phyloP scores from a whole-genome alignment of 2,888 invertebrate species.

The Listrodromus nycthemerus region DNA sequence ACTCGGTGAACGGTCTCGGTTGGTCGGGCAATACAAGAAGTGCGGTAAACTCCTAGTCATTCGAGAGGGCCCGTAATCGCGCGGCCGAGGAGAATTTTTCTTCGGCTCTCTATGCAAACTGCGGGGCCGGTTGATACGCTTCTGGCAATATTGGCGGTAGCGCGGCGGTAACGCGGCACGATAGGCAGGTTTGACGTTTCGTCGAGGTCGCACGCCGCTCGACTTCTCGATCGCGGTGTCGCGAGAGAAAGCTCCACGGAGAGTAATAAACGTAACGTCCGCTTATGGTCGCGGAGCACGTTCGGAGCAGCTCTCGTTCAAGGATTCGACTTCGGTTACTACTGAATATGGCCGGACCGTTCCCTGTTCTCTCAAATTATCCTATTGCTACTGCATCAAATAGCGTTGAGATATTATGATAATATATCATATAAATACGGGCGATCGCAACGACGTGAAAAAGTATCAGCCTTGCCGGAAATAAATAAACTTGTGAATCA shows the following conservation, averaged over 20 bases:
- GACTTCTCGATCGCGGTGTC: slow-evolving; percentile 73
- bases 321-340: slow-evolving; percentile 45
- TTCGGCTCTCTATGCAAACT: slow-evolving; percentile 37
- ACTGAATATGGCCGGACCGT: background rate
- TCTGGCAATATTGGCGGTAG: slow-evolving; percentile 4
- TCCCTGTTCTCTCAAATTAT: background rate
- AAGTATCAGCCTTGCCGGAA: too few relatives aligned
- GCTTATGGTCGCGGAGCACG: slow-evolving; percentile 34
- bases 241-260: slow-evolving; percentile 64
- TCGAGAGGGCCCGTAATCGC: slow-evolving; percentile 38
- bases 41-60: slow-evolving; percentile 16
- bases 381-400: background rate
- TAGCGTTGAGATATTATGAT: background rate
- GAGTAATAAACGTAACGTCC: slow-evolving; percentile 57
- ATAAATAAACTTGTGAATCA: too few relatives aligned
- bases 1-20: slow-evolving; percentile 24
- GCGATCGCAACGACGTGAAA: too few relatives aligned
- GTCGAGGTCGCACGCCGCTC: slow-evolving; percentile 68
- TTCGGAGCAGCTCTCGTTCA: slow-evolving; percentile 51
- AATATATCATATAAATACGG: too few relatives aligned
- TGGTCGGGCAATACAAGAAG: slow-evolving; percentile 34
- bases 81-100: slow-evolving; percentile 33
- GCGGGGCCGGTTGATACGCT: slow-evolving; percentile 46
- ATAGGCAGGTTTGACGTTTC: slow-evolving; percentile 62
- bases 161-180: slow-evolving; percentile 24